Base-by-base conservation (phyloP, 1,140 invertebrate species). In the Lepidurus apus region DNA sequence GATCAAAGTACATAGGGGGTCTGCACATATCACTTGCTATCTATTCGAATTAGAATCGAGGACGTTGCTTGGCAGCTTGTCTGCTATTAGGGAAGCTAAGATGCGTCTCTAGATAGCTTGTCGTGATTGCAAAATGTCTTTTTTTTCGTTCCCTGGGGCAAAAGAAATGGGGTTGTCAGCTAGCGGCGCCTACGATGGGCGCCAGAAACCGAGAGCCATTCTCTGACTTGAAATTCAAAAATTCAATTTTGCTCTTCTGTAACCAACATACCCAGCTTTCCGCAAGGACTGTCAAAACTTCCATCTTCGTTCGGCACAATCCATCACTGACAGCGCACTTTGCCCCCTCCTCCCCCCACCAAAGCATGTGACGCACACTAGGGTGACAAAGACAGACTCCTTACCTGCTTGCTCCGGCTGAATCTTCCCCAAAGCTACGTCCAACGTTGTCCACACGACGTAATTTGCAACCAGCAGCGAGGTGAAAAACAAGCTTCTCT, bases 321-420 rank as follows among this genome's bases (percentile, higher is more conserved):
- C 53, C 53, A 65, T 65, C 53, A 65, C 17, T 65, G 53, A 65
- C 53, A 65, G 21, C 53, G 6, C 21, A 65, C 53, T 7, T 65
- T 7, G 17, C 13, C 53, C 53, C 53, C 13, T 65, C 21, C 53
- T 4, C 8, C 53, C 53, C 8, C 53, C 53, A 65, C 21, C 53
- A 65, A 65, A 9, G 17, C 17, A 65, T 21, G 53, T 65, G 21
- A 65, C 17, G 17, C 53, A 13, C 21, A 65, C 53, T 21, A 21
- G 53, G 53, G 53, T 65, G 53, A 65, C 53, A 65, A 65, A 65
- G 53, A 65, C 53, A 65, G 53, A 65, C 53, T 65, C 13, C 53
- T 65, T 65, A 65, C 53, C 53, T 65, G 53, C 53, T 65, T 65
- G 53, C 21, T 65, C 53, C 17, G 53, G 53, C 21, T 65, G 53